These are phyloP conservation scores for Ephialtes manifestator DNA, from an alignment of 2,888 invertebrate genomes.

Conservation along the genomic window DNA sequence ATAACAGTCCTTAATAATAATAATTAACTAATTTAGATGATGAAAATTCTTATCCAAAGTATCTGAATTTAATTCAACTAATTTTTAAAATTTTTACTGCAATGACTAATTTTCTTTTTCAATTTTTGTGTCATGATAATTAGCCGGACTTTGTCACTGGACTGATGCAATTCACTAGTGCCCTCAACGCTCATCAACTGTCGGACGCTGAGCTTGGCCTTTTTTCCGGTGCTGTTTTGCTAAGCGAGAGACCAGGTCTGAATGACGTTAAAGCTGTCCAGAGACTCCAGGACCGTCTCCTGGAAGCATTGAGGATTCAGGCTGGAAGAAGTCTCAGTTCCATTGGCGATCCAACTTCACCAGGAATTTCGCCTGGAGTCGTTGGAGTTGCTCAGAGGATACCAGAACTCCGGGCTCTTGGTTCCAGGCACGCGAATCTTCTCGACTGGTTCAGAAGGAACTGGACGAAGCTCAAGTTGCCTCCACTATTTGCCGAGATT, in stretches of 20 bases:
- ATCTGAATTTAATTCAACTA: not conserved
- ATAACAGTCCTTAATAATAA: no score
- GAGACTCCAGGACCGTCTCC: constrained; percentile 92
- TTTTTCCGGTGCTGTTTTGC: constrained; percentile 94
- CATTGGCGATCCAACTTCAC: constrained; percentile 80
- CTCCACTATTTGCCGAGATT: constrained; percentile 98
- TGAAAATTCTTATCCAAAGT: not conserved
- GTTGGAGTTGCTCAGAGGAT: constrained; percentile 88
- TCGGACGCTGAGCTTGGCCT: constrained; percentile 97
- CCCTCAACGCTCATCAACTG: constrained; percentile 91
- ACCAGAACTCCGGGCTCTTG: constrained; percentile 93
- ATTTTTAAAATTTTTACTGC: not conserved
- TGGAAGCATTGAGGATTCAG: constrained; percentile 95
- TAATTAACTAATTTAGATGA: no score
- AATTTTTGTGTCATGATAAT: constrained; percentile 77
- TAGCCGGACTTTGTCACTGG: constrained; percentile 94
- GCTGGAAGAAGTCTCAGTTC: constrained; percentile 86
- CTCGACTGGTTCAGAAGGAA: constrained; percentile 96
- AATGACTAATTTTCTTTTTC: not conserved
- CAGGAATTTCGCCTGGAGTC: constrained; percentile 82
- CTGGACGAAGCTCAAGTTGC: constrained; percentile 94
- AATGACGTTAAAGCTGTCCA: constrained; percentile 93
- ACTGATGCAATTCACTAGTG: constrained; percentile 93
- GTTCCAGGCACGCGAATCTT: constrained; percentile 93
- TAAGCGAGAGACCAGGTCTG: constrained; percentile 93